Evolutionary conservation across 2,797 vertebrate species (phyloP).

Genomic region (Psittacula derbiana): DNA sequence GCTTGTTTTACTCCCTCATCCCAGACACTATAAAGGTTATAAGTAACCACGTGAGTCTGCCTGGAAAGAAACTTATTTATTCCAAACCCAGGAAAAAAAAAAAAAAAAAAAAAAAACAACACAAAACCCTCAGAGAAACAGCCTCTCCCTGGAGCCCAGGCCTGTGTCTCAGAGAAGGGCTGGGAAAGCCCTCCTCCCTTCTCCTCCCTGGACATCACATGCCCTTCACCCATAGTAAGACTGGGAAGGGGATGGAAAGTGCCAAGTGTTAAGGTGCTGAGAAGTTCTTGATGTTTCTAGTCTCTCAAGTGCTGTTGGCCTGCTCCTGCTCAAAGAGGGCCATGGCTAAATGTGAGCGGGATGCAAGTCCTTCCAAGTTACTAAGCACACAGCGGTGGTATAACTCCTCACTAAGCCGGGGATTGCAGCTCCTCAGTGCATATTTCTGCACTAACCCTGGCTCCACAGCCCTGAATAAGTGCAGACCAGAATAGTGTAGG

Average conservation of each 20-base stretch:
- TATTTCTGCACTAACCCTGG: conserved; percentile 94
- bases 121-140: not conserved
- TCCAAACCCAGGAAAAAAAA: not conserved
- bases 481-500: conserved; percentile 91
- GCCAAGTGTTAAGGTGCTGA: conserved; percentile 67
- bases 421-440: conserved; percentile 85
- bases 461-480: conserved; percentile 95
- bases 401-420: conserved; percentile 91
- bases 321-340: conserved; percentile 96
- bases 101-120: not conserved
- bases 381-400: conserved; percentile 96
- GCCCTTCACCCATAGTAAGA: not conserved
- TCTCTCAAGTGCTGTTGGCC: conserved; percentile 91
- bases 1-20: not conserved
- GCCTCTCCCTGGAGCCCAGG: not conserved
- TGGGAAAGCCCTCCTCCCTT: not conserved
- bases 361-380: conserved; percentile 92
- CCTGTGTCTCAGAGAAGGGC: not conserved
- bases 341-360: conserved; percentile 90
- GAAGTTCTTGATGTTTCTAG: not conserved
- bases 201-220: not conserved
- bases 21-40: not conserved
- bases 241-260: not conserved
- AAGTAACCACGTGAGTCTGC: not conserved
- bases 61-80: conserved; percentile 41